Percentiles rank a stretch among this genome's conserved stretches.
phyloP scores from a whole-genome alignment of 2,113 vertebrate genomes.

The Pica pica region DNA sequence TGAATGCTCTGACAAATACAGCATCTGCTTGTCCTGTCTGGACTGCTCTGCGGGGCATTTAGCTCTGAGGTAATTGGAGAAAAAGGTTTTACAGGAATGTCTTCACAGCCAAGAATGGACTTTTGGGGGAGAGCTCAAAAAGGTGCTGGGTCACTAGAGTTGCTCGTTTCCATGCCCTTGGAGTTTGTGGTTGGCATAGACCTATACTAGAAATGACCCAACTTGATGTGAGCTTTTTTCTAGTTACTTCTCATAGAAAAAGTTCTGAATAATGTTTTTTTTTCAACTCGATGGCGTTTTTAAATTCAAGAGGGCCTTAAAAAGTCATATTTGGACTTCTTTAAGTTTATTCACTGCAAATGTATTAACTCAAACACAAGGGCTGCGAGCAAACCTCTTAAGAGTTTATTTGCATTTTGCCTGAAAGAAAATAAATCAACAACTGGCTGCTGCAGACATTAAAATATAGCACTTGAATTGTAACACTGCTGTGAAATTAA shows the following conservation, averaged over 20 bases:
- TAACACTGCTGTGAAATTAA: slow-evolving; percentile 54
- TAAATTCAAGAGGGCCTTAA: background rate
- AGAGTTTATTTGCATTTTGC: slow-evolving; percentile 61
- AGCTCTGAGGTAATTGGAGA: background rate
- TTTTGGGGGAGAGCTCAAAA: background rate
- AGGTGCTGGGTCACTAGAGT: background rate
- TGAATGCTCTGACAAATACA: background rate
- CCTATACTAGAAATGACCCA: too few species aligned
- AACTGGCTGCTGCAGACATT: slow-evolving; percentile 35
- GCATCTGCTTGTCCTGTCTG: background rate
- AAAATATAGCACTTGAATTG: slow-evolving; percentile 35
- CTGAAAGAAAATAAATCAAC: slow-evolving; percentile 63
- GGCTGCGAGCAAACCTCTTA: slow-evolving; percentile 46
- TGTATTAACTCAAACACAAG: slow-evolving; percentile 31
- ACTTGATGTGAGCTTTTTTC: background rate
- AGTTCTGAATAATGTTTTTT: background rate
- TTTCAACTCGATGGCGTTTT: background rate
- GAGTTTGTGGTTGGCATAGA: background rate
- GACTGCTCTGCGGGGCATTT: background rate
- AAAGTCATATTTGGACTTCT: background rate
- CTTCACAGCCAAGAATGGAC: background rate
- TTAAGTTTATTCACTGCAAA: slow-evolving; percentile 39
- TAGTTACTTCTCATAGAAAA: background rate
- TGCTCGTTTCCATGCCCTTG: rapidly evolving
- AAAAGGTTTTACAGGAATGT: background rate